Evolutionary conservation across 2,797 vertebrate species (phyloP).

Genomic region (Mycteria americana): DNA sequence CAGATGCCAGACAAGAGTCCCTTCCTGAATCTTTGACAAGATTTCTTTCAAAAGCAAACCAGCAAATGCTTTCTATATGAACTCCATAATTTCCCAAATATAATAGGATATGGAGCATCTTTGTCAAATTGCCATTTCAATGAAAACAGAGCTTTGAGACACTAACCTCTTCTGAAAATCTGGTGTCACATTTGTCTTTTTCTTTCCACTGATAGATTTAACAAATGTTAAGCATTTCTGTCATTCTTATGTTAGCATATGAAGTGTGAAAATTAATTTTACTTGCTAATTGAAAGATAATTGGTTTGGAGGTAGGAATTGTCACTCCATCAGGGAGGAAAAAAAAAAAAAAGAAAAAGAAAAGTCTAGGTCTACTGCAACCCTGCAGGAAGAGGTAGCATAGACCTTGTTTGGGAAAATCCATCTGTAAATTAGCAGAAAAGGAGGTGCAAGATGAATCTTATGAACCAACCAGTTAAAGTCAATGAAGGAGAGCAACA

Average conservation of each 20-base stretch:
- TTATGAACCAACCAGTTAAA: neutral
- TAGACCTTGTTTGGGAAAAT: neutral
- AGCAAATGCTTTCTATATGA: neutral
- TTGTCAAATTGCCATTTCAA: neutral
- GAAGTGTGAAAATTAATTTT: conserved; percentile 66
- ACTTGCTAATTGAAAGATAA: conserved; percentile 63
- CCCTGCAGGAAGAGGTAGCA: neutral
- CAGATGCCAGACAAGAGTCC: neutral
- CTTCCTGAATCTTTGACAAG: neutral
- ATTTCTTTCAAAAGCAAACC: neutral
- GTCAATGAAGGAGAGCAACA: neutral
- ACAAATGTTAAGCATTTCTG: conserved; percentile 28
- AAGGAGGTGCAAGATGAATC: neutral
- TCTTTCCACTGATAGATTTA: conserved; percentile 27
- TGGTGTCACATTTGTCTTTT: neutral
- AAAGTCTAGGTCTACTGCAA: neutral
- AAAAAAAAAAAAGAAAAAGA: neutral
- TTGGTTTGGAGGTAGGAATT: conserved; percentile 32
- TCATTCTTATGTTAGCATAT: conserved; percentile 25
- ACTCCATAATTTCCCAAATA: neutral
- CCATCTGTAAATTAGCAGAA: neutral
- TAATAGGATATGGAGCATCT: neutral
- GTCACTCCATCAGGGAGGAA: neutral
- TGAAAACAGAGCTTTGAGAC: neutral
- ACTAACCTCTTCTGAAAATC: neutral